phyloP scores from a whole-genome alignment of 2,113 vertebrate species.

The Pelobates fuscus region DNA sequence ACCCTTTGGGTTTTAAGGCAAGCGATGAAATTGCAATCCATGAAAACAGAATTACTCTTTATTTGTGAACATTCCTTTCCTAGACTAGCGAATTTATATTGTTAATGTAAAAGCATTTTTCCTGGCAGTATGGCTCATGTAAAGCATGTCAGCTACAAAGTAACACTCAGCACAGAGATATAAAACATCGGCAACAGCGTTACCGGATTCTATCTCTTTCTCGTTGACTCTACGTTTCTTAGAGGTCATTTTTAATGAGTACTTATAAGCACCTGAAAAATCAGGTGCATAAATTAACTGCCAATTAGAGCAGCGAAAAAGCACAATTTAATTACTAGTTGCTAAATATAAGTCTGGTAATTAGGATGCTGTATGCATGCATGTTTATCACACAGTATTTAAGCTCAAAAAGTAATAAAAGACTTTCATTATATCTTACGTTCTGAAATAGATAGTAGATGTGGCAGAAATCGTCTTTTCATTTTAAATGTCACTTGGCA shows the following conservation, averaged over 20 bases:
- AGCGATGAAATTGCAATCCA: background rate
- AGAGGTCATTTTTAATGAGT: conserved; percentile 70
- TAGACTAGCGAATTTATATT: conserved; percentile 12
- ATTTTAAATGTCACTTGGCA: conserved; percentile 49
- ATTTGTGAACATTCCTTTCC: background rate
- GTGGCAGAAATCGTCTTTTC: conserved; percentile 49
- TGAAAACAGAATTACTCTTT: background rate
- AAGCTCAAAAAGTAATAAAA: conserved; percentile 53
- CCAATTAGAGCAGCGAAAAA: conserved; percentile 64
- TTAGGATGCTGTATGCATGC: conserved; percentile 53
- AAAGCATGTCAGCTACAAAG: conserved; percentile 50
- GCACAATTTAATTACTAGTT: conserved; percentile 63
- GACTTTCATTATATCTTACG: conserved; percentile 49
- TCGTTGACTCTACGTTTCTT: conserved; percentile 53
- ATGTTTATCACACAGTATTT: conserved; percentile 61
- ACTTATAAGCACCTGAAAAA: conserved; percentile 64
- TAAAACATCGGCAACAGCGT: conserved; percentile 52
- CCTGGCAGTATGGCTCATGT: conserved; percentile 14
- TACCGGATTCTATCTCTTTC: conserved; percentile 48
- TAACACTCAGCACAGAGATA: conserved; percentile 45
- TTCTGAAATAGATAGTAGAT: conserved; percentile 43
- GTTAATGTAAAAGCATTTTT: conserved; percentile 50
- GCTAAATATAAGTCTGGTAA: conserved; percentile 62
- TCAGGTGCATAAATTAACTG: conserved; percentile 73
- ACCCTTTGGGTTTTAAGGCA: background rate